Evolutionary conservation across 1,140 invertebrate species (phyloP), one percentile per base, ranked within the genome.

Genomic region (Heliconius eleuchia): DNA sequence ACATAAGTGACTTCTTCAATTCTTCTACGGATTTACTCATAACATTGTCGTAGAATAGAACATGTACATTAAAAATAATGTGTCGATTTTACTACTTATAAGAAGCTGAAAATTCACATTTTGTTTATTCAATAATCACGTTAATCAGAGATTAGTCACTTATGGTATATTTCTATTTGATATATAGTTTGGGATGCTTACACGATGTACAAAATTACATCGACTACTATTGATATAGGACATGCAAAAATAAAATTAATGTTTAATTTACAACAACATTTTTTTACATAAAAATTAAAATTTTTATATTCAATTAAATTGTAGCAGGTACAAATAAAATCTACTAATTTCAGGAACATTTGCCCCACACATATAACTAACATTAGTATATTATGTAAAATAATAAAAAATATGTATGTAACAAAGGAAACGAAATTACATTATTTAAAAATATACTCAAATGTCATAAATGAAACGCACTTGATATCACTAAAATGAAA

Each of bases 1-100:
- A 66, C 1, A 13, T 66, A 86, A 78, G 78, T 78, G 82, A 83
- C 75, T 80, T 85, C 83, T 88, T 88, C 74, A 66, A 84, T 75
- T 85, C 83, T 88, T 89, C 84, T 86, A 79, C 76, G 71, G 71
- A 80, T 81, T 81, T 76, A 83, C 74, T 79, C 77, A n/a, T 75
- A 82, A 80, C 57, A 85, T 82, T 91, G 91, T 94, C 92, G 91
- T 91, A 94, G 91, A 92, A 94, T 94, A 92, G 92, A 94, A 94
- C 92, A 94, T 94, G 91, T 92, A 90, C 84, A 85, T 79, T 82
- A 84, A 80, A 80, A 84, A 82, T 83, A 86, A 85, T 82, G 83
- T 90, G 90, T 87, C 89, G 89, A 93, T 92, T 91, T 92, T 93
- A 92, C 89, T 91, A 91, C 88, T 87, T 89, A 84, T 91, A 92